These are phyloP conservation scores for Neodiprion lecontei DNA, from an alignment of 1,140 invertebrate species.

Conservation along the genomic window DNA sequence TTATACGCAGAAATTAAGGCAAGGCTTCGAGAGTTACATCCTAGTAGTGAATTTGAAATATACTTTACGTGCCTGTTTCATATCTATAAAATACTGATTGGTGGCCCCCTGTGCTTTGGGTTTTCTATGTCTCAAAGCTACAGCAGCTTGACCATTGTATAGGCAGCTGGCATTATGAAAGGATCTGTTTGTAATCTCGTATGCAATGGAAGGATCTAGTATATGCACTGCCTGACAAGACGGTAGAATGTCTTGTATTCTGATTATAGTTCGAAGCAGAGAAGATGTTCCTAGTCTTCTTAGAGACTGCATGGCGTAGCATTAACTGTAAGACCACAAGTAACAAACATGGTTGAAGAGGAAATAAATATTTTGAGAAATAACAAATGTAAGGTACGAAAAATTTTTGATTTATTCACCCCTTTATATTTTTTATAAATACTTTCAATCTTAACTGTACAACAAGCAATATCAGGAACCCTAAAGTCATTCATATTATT, in stretches of 20 bases:
- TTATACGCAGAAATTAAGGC: not conserved
- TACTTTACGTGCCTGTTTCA: slow-evolving; percentile 58
- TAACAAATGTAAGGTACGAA: too few relatives aligned
- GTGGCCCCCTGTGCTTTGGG: slow-evolving; percentile 56
- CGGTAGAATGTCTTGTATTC: slow-evolving; percentile 21
- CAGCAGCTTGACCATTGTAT: slow-evolving; percentile 30
- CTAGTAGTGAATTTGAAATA: not conserved
- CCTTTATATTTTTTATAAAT: too few relatives aligned
- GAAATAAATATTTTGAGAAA: not conserved
- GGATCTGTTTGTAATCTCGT: slow-evolving; percentile 13
- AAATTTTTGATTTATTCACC: too few relatives aligned
- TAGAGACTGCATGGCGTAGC: slow-evolving; percentile 41
- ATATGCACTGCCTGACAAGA: slow-evolving; percentile 8
- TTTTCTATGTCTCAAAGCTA: slow-evolving; percentile 63
- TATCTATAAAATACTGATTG: slow-evolving; percentile 72
- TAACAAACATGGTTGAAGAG: not conserved
- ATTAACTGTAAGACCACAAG: not conserved
- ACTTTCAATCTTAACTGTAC: too few relatives aligned
- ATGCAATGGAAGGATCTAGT: slow-evolving; percentile 6
- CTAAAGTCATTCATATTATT: slow-evolving; percentile 24
- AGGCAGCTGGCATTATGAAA: slow-evolving; percentile 23
- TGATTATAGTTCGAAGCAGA: slow-evolving; percentile 17
- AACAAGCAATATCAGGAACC: too few relatives aligned
- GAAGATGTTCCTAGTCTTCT: slow-evolving; percentile 25
- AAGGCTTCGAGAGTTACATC: not conserved